These are phyloP conservation scores for Turritopsis rubra DNA, from an alignment of 30 jellyfish, hydroid and myxozoan species.

Conservation along the genomic window DNA sequence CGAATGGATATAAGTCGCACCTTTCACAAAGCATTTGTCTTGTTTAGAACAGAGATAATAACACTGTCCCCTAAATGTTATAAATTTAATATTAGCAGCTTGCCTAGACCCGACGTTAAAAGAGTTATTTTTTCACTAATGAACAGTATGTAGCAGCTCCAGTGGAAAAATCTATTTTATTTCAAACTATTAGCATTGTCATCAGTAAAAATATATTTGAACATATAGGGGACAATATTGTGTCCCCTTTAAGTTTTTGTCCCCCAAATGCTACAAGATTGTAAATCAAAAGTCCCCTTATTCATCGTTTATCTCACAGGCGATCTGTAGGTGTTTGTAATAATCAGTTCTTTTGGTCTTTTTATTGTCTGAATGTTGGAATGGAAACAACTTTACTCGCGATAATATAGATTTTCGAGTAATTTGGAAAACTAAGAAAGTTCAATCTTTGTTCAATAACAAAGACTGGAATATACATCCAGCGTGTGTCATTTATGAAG, in stretches of 20 bases:
- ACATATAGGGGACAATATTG: not conserved
- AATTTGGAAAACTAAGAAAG: no score
- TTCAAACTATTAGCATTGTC: not conserved
- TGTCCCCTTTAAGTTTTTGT: not conserved
- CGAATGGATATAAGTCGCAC: not conserved
- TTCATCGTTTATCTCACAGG: not conserved
- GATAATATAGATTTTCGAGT: no score
- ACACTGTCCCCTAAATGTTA: not conserved
- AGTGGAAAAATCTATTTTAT: not conserved
- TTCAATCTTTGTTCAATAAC: no score
- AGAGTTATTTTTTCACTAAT: not conserved
- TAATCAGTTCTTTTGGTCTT: not conserved
- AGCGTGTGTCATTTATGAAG: no score
- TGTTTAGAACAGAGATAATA: not conserved
- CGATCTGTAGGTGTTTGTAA: not conserved
- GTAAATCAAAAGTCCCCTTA: not conserved
- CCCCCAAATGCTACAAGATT: not conserved
- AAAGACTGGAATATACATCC: no score
- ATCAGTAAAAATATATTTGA: not conserved
- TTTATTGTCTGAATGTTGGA: not conserved
- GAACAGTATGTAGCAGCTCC: not conserved
- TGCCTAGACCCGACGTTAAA: not conserved
- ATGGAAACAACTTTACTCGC: no score
- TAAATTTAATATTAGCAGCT: not conserved
- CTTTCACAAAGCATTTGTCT: not conserved